Evolutionary conservation across 2,797 vertebrate genomes (phyloP).

Genomic region (Anguilla pacifica): DNA sequence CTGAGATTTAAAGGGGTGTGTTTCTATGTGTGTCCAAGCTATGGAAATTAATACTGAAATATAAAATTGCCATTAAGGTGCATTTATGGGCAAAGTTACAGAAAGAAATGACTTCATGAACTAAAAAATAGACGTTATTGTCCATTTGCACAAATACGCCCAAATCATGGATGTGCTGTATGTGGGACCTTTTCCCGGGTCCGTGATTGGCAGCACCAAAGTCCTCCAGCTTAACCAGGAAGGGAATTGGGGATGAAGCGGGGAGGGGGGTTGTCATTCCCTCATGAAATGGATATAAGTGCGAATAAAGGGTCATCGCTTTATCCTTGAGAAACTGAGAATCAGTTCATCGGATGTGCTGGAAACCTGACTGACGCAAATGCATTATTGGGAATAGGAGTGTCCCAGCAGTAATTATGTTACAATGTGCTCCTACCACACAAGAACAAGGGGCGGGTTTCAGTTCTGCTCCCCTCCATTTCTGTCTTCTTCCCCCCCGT

Average conservation of each 20-base stretch:
- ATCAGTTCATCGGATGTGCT: conserved; percentile 80
- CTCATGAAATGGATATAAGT: conserved; percentile 78
- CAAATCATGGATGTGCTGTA: not conserved
- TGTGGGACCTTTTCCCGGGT: not conserved
- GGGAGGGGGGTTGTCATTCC: conserved; percentile 55
- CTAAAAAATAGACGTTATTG: not conserved
- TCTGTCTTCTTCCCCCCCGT: conserved; percentile 43
- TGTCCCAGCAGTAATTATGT: conserved; percentile 85
- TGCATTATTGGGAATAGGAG: conserved; percentile 82
- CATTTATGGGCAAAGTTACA: not conserved
- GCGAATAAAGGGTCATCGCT: conserved; percentile 78
- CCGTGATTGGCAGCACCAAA: conserved; percentile 63
- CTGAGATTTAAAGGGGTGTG: not conserved
- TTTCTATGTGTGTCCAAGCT: not conserved
- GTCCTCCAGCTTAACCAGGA: conserved; percentile 53
- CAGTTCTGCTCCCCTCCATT: conserved; percentile 18
- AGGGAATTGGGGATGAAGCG: conserved; percentile 16
- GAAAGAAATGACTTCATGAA: not conserved
- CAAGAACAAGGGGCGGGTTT: conserved; percentile 63
- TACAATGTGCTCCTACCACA: conserved; percentile 74
- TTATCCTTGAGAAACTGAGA: conserved; percentile 86
- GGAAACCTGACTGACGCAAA: conserved; percentile 81
- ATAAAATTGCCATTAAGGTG: not conserved
- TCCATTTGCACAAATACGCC: not conserved
- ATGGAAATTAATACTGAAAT: not conserved